Percentiles rank a stretch among this genome's conserved stretches.
Evolutionary conservation across 1,140 invertebrate species (phyloP).

Genomic region (Vanessa tameamea): DNA sequence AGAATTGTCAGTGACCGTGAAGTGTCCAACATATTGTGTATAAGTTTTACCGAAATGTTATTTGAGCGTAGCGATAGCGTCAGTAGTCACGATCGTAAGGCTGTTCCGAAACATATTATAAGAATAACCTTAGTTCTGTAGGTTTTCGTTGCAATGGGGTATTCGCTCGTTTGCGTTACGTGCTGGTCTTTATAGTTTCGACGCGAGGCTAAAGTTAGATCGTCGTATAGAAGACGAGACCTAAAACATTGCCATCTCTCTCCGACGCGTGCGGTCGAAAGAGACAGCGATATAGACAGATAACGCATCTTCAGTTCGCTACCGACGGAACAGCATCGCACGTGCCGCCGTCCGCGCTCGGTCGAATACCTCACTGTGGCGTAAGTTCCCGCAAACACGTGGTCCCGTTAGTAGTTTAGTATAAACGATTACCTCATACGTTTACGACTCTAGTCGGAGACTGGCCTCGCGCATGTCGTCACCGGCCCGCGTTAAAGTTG

Average conservation of each 20-base stretch:
- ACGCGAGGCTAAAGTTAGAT: no score
- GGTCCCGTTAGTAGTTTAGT: background rate
- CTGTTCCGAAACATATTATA: background rate
- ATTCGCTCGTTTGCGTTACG: background rate
- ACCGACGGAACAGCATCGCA: no score
- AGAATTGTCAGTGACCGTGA: conserved; percentile 3
- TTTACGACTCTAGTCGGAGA: no score
- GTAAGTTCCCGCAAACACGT: background rate
- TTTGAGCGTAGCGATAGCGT: background rate
- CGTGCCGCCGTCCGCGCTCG: no score
- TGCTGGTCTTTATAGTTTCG: no score
- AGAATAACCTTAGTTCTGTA: background rate
- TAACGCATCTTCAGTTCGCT: no score
- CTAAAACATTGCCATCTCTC: no score
- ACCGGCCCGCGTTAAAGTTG: background rate
- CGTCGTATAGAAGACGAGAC: no score
- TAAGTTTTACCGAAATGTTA: background rate
- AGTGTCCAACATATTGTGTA: background rate
- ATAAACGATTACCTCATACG: conserved; percentile 6
- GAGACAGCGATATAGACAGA: no score
- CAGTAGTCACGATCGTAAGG: background rate
- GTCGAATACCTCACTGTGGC: background rate
- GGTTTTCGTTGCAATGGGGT: background rate
- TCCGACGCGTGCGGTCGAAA: no score
- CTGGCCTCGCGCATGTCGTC: no score